A percentile compares a stretch with the other conserved stretches of the same genome.
These are phyloP conservation scores for Cryptotermes secundus DNA, from an alignment of 1,140 invertebrate species.

Conservation along the genomic window DNA sequence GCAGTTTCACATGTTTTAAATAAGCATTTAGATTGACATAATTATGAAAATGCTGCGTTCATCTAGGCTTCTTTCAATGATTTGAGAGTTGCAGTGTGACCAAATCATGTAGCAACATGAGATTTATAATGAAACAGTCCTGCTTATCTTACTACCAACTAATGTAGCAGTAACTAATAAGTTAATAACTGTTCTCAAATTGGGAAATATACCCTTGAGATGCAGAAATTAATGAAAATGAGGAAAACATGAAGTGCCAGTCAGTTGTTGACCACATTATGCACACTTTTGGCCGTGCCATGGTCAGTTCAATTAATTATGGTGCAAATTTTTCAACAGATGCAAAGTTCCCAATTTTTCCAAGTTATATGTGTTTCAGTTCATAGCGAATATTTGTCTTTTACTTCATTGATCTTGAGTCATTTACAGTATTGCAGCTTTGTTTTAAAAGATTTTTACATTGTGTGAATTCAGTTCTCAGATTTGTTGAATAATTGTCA, in stretches of 20 bases:
- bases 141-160: neutral
- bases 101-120: no score
- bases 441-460: conserved; percentile 16
- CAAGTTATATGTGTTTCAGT: neutral
- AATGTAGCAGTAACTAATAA: no score
- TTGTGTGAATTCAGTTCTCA: neutral
- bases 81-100: neutral
- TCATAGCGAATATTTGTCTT: neutral
- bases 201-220: neutral
- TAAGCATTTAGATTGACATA: neutral
- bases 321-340: neutral
- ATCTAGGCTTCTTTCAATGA: neutral
- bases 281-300: neutral
- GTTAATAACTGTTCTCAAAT: no score
- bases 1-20: neutral
- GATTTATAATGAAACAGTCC: neutral
- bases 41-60: no score
- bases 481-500: neutral
- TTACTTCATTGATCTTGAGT: neutral
- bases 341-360: neutral
- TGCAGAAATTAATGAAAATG: neutral
- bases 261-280: neutral
- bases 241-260: neutral
- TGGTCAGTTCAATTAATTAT: neutral
- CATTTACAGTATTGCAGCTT: neutral